Conservation (phyloP, 2,797 vertebrate genomes). For the Lacerta bilineata region DNA sequence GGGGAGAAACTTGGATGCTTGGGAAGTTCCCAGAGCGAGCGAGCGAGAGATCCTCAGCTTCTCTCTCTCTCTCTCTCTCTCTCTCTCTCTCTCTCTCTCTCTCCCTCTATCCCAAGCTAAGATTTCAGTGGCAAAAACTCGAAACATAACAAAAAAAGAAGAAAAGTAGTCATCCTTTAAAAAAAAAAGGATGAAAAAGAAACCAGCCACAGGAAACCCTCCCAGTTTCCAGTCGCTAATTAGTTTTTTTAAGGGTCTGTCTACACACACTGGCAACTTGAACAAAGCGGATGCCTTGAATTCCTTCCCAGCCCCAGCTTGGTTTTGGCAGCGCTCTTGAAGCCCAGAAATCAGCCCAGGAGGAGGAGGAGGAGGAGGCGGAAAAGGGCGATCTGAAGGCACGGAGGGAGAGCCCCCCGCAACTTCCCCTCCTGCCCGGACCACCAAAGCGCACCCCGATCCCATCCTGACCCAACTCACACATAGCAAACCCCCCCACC, state of each 20-base stretch:
- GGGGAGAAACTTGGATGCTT: neutral
- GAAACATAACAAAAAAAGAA: conserved; percentile 29
- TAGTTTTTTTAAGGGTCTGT: conserved; percentile 53
- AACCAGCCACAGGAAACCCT: neutral
- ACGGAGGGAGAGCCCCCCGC: neutral
- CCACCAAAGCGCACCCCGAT: neutral
- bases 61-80: neutral
- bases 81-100: conserved; percentile 3
- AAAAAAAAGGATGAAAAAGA: too few relatives aligned
- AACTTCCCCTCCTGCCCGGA: conserved; percentile 45
- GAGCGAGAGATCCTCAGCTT: neutral
- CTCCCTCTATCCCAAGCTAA: neutral
- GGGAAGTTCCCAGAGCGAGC: conserved; percentile 10
- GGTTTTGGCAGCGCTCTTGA: conserved; percentile 18
- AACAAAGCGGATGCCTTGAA: conserved; percentile 83
- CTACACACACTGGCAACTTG: conserved; percentile 66
- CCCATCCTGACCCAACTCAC: neutral
- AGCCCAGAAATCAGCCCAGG: conserved; percentile 52
- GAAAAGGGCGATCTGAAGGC: neutral
- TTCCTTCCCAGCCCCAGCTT: conserved; percentile 75
- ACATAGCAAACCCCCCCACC: neutral
- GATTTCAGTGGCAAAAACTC: conserved; percentile 46
- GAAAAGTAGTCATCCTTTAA: neutral
- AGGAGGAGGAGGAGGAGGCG: conserved; percentile 50
- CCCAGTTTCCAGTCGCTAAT: conserved; percentile 65